Evolutionary conservation across 2,888 invertebrate species (phyloP).

Genomic region (Aporophyla lueneburgensis): DNA sequence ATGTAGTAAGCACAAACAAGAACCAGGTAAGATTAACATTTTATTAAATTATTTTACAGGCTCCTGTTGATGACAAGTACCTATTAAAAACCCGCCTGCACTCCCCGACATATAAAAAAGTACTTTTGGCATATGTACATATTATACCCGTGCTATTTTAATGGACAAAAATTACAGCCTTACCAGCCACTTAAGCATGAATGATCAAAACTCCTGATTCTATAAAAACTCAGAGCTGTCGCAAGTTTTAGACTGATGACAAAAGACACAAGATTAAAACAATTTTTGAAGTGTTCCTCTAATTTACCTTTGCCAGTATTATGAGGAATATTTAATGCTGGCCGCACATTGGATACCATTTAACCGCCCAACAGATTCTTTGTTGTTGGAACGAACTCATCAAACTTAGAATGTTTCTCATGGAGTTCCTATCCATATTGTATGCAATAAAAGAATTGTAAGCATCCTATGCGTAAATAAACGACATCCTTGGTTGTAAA

Average conservation of each 20-base stretch:
- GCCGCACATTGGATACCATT: slow-evolving; percentile 40
- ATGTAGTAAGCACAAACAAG: background rate
- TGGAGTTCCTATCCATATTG: background rate
- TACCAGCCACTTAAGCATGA: background rate
- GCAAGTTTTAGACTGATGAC: background rate
- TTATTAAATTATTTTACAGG: slow-evolving; percentile 2
- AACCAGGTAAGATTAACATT: slow-evolving; percentile 12
- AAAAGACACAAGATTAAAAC: background rate
- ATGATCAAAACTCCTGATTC: background rate
- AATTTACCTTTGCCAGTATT: slow-evolving; percentile 37
- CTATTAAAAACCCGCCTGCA: background rate
- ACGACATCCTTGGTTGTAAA: background rate
- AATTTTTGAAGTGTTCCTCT: slow-evolving; percentile 24
- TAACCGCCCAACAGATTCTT: slow-evolving; percentile 6
- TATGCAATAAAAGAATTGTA: background rate
- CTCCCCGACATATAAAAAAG: background rate
- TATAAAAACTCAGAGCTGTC: background rate
- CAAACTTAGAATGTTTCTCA: background rate
- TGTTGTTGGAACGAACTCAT: background rate
- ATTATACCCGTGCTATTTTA: background rate
- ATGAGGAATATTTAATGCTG: slow-evolving; percentile 31
- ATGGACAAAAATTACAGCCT: background rate
- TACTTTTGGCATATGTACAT: background rate
- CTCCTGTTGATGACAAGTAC: background rate
- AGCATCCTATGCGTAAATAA: slow-evolving; percentile 2